phyloP scores from a whole-genome alignment of 2,888 invertebrate genomes.

The Parnassius apollo region DNA sequence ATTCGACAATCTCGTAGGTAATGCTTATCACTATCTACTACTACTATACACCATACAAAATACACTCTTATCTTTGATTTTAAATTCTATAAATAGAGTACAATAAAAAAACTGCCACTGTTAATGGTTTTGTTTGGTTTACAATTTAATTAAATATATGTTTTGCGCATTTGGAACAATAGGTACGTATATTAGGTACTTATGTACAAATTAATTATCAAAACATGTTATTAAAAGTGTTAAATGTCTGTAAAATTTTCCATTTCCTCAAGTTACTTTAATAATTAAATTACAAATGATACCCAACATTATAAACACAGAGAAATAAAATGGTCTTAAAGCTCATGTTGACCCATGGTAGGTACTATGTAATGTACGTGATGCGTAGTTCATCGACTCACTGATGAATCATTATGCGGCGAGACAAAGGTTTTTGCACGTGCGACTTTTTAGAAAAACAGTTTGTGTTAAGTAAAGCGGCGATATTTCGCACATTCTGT shows the following conservation, averaged over 20 bases:
- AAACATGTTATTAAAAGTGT: no score
- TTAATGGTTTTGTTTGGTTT: no score
- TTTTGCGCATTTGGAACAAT: no score
- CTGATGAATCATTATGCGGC: slow-evolving; percentile 33
- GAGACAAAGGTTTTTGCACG: slow-evolving; percentile 41
- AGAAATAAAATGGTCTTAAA: slow-evolving; percentile 2
- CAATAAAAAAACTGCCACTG: no score
- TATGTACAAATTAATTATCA: no score
- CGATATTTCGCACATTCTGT: slow-evolving; percentile 30
- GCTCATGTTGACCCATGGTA: slow-evolving; percentile 30
- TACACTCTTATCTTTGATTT: no score
- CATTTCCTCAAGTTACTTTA: not conserved
- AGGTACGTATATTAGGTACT: no score
- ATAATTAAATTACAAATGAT: not conserved
- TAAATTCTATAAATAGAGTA: no score
- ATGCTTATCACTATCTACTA: no score
- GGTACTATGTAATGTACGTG: slow-evolving; percentile 18
- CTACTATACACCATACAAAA: no score
- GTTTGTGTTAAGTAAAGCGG: slow-evolving; percentile 29
- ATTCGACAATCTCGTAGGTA: no score
- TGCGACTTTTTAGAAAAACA: slow-evolving; percentile 40
- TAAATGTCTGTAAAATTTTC: not conserved
- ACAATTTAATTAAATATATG: no score
- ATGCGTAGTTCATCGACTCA: slow-evolving; percentile 41
- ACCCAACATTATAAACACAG: not conserved